These are phyloP conservation scores for Columba janthina DNA, from an alignment of 2,113 vertebrate species.

Conservation along the genomic window DNA sequence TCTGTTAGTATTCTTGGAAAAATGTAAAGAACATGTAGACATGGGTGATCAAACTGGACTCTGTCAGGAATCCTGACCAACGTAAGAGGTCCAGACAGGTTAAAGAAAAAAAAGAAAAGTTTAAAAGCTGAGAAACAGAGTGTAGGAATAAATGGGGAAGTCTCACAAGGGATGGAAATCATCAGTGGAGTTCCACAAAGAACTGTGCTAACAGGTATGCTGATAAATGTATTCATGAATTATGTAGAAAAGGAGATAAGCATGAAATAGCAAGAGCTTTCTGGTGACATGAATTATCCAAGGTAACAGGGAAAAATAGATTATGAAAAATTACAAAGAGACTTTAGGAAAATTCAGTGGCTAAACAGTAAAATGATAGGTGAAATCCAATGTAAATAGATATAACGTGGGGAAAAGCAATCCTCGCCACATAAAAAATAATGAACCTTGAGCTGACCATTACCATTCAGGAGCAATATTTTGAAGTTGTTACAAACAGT, in stretches of 20 bases:
- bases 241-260: not conserved
- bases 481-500: not conserved
- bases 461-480: not conserved
- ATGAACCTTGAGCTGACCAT: not conserved
- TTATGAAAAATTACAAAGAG: not conserved
- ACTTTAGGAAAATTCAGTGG: not conserved
- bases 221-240: not conserved
- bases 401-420: not conserved
- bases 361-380: not conserved
- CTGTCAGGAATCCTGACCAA: too few species aligned
- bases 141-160: not conserved
- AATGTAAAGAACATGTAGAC: not conserved
- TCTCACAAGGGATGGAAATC: not conserved
- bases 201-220: too few species aligned
- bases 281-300: not conserved
- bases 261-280: not conserved
- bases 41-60: not conserved
- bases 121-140: not conserved
- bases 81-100: too few species aligned
- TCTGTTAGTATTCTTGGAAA: not conserved
- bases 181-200: too few species aligned
- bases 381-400: not conserved
- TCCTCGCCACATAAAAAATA: not conserved
- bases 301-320: not conserved
- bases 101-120: too few species aligned